Evolutionary conservation across 2,888 invertebrate species (phyloP), one percentile per base, ranked within the genome.

Genomic region (Eilema depressum): DNA sequence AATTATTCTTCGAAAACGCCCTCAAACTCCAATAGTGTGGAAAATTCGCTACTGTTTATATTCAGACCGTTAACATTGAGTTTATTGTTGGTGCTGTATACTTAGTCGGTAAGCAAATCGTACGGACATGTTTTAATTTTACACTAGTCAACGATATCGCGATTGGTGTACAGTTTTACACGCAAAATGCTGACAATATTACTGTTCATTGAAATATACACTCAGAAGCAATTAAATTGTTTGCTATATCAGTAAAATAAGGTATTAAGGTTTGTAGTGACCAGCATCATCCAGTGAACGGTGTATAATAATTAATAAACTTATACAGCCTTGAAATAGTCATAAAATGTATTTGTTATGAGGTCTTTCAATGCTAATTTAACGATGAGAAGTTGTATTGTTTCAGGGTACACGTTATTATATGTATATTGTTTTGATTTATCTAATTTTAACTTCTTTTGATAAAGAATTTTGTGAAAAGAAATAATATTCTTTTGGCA

Each of bases 41-140:
- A 23, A 63, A 41, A 8, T 17, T 63, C 26, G 41, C 47, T 56
- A n/a, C 37, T 47, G 61, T 37, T 63, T 68, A 37, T 63, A 47
- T 74, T 37, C 5, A 23, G 25, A 37, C 23, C 0, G 37, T 57
- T 33, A 26, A 69, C 66, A 77, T 80, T 83, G 75, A 75, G 76
- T 85, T 85, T 76, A 78, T 79, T 64, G 79, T 85, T 82, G 89
- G 88, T 88, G 88, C 89, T 88, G 83, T 81, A 79, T 86, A n/a
- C n/a, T n/a, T n/a, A 84, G 81, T 73, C 70, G 77, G 77, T 78
- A 85, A 79, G 72, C 74, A 63, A 74, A 74, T 77, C 75, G 71
- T 80, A 74, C 57, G 70, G 74, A 78, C 66, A 69, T 78, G 70
- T 76, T 77, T 79, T 83, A 69, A 69, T 84, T 78, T 79, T 72